Percentiles rank a stretch among this genome's conserved stretches.
Evolutionary conservation across 2,888 invertebrate species (phyloP).

Genomic region (Agrochola litura): DNA sequence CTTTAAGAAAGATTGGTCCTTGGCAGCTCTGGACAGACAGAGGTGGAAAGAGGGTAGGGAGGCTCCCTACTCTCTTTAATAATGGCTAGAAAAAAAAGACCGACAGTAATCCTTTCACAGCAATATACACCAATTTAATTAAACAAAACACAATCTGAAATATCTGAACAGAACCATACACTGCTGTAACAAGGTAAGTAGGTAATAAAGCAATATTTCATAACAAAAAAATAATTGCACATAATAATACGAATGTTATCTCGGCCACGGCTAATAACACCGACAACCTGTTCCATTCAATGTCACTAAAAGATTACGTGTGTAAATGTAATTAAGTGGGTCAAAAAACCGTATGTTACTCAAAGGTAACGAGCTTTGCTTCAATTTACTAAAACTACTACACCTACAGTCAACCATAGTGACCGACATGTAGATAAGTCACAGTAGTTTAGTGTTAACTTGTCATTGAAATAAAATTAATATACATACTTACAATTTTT

Average conservation of each 20-base stretch:
- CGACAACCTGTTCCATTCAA: slow-evolving; percentile 59
- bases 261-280: slow-evolving; percentile 63
- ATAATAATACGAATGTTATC: slow-evolving; percentile 57
- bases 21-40: no score
- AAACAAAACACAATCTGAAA: neutral
- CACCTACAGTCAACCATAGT: slow-evolving; percentile 26
- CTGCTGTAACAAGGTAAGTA: slow-evolving; percentile 9
- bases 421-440: neutral
- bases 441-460: slow-evolving; percentile 18
- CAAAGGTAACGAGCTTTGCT: slow-evolving; percentile 44
- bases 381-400: slow-evolving; percentile 34
- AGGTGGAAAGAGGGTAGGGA: no score
- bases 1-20: no score
- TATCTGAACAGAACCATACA: neutral
- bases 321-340: slow-evolving; percentile 57
- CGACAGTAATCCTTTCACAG: no score
- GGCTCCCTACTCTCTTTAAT: no score
- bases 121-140: neutral
- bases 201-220: slow-evolving; percentile 53
- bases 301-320: slow-evolving; percentile 61
- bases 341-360: slow-evolving; percentile 49
- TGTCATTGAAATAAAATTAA: neutral
- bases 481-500: neutral
- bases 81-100: no score
- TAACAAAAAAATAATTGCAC: slow-evolving; percentile 61